phyloP scores from a whole-genome alignment of 2,888 invertebrate species.

The Microctonus aethiopoides region DNA sequence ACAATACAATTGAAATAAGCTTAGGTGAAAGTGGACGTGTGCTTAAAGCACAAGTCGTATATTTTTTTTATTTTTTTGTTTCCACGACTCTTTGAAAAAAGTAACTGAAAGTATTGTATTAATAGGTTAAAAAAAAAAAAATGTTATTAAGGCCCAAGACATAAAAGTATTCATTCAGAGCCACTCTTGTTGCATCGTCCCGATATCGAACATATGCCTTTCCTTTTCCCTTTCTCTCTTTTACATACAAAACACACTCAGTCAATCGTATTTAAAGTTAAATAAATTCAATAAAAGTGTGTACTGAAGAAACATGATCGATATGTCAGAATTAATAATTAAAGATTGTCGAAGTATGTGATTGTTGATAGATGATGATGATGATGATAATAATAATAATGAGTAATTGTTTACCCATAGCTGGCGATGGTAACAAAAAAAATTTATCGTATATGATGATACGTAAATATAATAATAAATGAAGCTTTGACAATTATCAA shows the following conservation, averaged over 20 bases:
- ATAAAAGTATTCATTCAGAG: background rate
- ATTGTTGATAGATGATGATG: background rate
- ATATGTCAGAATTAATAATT: slow-evolving; percentile 18
- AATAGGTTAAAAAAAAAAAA: background rate
- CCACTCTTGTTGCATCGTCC: slow-evolving; percentile 30
- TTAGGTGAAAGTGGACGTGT: slow-evolving; percentile 17
- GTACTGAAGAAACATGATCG: slow-evolving; percentile 12
- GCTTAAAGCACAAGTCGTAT: too few species aligned
- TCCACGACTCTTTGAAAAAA: slow-evolving; percentile 4
- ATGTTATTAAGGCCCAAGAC: background rate
- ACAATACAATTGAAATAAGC: slow-evolving; percentile 33
- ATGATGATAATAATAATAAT: slow-evolving; percentile 1
- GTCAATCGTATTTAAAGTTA: background rate
- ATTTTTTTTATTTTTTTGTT: slow-evolving; percentile 10
- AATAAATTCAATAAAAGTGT: background rate
- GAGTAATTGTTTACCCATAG: background rate
- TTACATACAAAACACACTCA: background rate
- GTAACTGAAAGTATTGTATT: background rate
- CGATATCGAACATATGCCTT: slow-evolving; percentile 19
- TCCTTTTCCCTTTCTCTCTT: background rate
- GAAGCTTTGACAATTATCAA: slow-evolving; percentile 4
- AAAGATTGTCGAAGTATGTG: slow-evolving; percentile 8
- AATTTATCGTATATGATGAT: slow-evolving; percentile 9
- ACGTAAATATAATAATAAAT: slow-evolving; percentile 8
- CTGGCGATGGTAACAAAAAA: slow-evolving; percentile 7